These are phyloP conservation scores for Tachina fera DNA, from an alignment of 2,888 invertebrate species.

Conservation along the genomic window DNA sequence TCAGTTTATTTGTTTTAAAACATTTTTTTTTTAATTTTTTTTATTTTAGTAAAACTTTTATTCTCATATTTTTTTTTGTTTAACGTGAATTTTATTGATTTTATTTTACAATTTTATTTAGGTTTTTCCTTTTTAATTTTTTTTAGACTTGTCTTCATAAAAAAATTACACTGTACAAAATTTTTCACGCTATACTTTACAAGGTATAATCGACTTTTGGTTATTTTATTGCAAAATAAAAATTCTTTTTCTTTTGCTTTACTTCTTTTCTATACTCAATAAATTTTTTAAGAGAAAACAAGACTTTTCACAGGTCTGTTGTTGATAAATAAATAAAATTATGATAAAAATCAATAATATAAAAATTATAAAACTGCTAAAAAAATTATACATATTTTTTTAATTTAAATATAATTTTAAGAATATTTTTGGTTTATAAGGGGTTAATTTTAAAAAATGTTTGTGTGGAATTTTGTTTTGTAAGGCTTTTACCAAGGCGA, in stretches of 20 bases:
- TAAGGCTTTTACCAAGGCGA: no score
- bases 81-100: constrained; percentile 11
- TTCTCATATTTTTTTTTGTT: constrained; percentile 27
- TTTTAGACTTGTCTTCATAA: constrained; percentile 62
- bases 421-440: no score
- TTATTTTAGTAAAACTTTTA: constrained; percentile 54
- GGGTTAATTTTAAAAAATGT: no score
- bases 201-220: constrained; percentile 65
- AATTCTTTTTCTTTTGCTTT: background rate
- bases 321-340: background rate
- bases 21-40: constrained; percentile 57
- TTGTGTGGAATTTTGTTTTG: no score
- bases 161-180: constrained; percentile 71
- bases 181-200: constrained; percentile 65
- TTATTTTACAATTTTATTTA: constrained; percentile 50
- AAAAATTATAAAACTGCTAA: no score
- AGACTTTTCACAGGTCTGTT: background rate
- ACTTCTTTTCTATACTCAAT: background rate
- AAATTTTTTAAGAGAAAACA: background rate
- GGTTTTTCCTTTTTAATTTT: constrained; percentile 6
- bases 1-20: constrained; percentile 54
- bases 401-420: no score
- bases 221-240: background rate
- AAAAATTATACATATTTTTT: no score
- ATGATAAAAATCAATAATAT: background rate